Conservation (phyloP, 2,113 vertebrate genomes). For the Polypterus senegalus region DNA sequence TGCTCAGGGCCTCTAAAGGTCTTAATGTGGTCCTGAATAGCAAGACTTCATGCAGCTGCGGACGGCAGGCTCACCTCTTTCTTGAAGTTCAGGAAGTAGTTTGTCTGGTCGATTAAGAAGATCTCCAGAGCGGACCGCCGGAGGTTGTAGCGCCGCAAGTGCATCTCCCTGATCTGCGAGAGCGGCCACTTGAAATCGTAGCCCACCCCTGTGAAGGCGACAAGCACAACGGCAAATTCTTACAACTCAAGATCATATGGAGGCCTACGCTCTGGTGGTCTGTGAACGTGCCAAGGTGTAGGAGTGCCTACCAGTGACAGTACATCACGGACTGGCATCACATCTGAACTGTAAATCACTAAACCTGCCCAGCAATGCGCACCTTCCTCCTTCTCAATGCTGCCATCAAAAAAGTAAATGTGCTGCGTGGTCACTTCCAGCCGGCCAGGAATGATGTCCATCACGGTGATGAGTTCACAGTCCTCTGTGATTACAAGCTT, state of each 20-base stretch:
- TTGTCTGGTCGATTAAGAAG: conserved; percentile 92
- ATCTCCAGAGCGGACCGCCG: conserved; percentile 90
- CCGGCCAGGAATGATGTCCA: conserved; percentile 79
- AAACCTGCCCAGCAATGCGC: conserved; percentile 15
- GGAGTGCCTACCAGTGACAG: no score
- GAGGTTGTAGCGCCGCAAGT: conserved; percentile 84
- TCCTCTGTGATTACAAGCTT: conserved; percentile 81
- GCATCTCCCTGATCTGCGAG: conserved; percentile 84
- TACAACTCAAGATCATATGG: no score
- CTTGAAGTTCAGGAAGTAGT: conserved; percentile 93
- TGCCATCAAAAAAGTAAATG: conserved; percentile 86
- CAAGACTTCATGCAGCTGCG: no score
- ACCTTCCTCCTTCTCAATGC: conserved; percentile 90
- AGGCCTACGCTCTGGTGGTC: no score
- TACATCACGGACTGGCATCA: no score
- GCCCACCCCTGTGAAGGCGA: conserved; percentile 58
- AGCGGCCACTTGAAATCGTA: conserved; percentile 96
- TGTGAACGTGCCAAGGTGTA: no score
- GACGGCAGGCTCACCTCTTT: conserved; percentile 62
- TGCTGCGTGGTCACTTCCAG: conserved; percentile 90
- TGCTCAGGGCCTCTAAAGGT: no score
- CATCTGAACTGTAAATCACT: no score
- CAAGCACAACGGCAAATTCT: no score
- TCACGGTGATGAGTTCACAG: conserved; percentile 83
- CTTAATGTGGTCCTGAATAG: no score